A percentile compares a stretch with the other conserved stretches of the same genome.
These are phyloP conservation scores for Buteo buteo DNA, from an alignment of 2,113 vertebrate genomes.

Conservation along the genomic window DNA sequence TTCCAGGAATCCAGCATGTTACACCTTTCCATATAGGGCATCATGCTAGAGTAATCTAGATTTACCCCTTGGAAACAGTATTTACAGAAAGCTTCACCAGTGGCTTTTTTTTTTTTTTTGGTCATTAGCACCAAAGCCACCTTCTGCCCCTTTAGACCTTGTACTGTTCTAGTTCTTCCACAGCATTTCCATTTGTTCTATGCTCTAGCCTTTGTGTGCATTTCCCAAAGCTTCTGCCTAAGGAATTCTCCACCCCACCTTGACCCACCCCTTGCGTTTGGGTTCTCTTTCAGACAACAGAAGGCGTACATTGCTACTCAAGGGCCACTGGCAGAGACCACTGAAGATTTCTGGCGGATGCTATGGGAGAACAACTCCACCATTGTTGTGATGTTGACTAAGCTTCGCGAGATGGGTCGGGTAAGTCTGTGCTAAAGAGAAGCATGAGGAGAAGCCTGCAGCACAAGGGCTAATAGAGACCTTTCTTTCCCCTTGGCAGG, in stretches of 20 bases:
- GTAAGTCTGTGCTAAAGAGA: constrained; percentile 49
- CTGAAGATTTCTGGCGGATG: constrained; percentile 98
- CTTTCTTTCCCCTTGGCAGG: constrained; percentile 62
- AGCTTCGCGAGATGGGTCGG: constrained; percentile 94
- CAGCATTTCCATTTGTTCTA: not conserved
- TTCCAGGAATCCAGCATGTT: not conserved
- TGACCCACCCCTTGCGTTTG: not conserved
- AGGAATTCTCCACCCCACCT: rapidly evolving
- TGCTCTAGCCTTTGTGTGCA: rapidly evolving
- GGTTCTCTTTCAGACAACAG: constrained; percentile 82
- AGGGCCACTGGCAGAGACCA: constrained; percentile 94
- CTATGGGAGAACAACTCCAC: constrained; percentile 98
- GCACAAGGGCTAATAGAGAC: not conserved
- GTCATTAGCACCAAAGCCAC: not conserved
- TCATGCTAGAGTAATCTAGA: rapidly evolving
- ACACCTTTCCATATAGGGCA: not conserved
- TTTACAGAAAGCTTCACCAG: not conserved
- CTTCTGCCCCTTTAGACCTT: not conserved
- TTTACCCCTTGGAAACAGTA: not conserved
- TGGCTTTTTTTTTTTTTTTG: not conserved
- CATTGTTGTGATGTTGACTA: constrained; percentile 97
- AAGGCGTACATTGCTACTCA: constrained; percentile 96
- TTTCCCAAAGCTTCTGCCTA: not conserved
- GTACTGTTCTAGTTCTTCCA: not conserved
- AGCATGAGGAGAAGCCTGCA: rapidly evolving